Evolutionary conservation across 2,888 invertebrate genomes (phyloP), one percentile per base, ranked within the genome.

Genomic region (Diadromus collaris): DNA sequence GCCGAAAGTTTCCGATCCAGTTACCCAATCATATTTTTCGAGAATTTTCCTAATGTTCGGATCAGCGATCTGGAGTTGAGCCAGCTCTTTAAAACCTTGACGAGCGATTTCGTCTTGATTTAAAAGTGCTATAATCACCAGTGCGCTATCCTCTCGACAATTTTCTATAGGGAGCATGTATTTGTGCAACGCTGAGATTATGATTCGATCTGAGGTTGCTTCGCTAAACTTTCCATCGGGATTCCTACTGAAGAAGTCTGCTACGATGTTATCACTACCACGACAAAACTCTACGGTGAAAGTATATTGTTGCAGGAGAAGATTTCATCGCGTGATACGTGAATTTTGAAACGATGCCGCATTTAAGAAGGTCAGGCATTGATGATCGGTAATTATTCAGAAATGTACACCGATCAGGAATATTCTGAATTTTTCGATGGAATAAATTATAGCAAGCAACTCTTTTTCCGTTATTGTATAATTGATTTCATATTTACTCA

Each of bases 241-340:
- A 32, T 32, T 32, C 32, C 32, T 32, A 32, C 32, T 32, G 9
- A 32, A 32, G 32, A 32, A 32, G 32, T 32, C 32, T 32, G 83
- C 84, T 9, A 81, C 80, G 1, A 84, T 32, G 63, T 86, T 86
- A 2, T 85, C 81, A 0, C n/a, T 56, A 0, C 86, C 86, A 16
- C 72, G 78, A 60, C 83, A 75, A 69, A 85, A 71, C 34, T 81
- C 69, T 54, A 82, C 46, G n/a, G 16, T 46, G n/a, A 46, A 86
- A 46, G 81, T 61, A 69, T 83, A 87, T 58, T 84, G 83, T 41
- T 85, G 83, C 21, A 86, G 63, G 32, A 76, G 81, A 0, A 83
- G 24, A 21, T 78, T 67, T 85, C 86, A 88, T 2, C 88, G 48
- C 4, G 78, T 82, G 1, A 87, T 44, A 6, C 86, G 70, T 1